Base-by-base conservation (phyloP, 2,888 invertebrate species). In the Noctua janthina region DNA sequence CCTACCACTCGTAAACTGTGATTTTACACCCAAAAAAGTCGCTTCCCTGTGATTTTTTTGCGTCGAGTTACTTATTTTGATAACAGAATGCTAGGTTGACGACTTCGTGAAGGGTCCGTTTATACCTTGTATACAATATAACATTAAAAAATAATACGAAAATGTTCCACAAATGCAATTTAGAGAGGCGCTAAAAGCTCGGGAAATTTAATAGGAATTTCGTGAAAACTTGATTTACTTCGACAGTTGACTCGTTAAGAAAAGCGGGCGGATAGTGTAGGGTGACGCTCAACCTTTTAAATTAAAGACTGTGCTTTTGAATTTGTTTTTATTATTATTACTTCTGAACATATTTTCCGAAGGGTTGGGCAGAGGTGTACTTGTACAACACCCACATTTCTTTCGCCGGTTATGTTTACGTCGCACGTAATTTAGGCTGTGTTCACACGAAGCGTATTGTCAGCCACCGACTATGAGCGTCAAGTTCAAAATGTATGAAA, bases 221-320 rank as follows among this genome's bases (percentile, higher is more conserved):
- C 67, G 77, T 64, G 86, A 76, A 87, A 88, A 87, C 82, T 88
- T 87, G 88, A 87, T 88, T 88, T 88, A 88, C 86, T 86, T 84
- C 84, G 82, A 86, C 88, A 88, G 86, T 86, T 79, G 81, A 82
- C 82, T 87, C 87, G 87, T 87, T 87, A 87, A 87, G 87, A 79
- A 88, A 82, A 82, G 75, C 81, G 83, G 76, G 51, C 88, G 78
- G 82, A 86, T 88, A 78, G 64, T 72, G 69, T 85, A 83, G 79
- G 77, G 80, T 80, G 77, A 76, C 84, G 46, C 23, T 62, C 1
- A 49, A 46, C 35, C 2, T 17, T 15, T 10, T 17, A 29, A 54
- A 59, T 29, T 46, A 17, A 46, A 56, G 74, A 75, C 56, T 23
- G 23, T 23, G 5, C 8, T 51, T 29, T 59, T 15, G 6, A 20